Evolutionary conservation across 2,797 vertebrate species (phyloP).

Genomic region (Novumbra hubbsi): DNA sequence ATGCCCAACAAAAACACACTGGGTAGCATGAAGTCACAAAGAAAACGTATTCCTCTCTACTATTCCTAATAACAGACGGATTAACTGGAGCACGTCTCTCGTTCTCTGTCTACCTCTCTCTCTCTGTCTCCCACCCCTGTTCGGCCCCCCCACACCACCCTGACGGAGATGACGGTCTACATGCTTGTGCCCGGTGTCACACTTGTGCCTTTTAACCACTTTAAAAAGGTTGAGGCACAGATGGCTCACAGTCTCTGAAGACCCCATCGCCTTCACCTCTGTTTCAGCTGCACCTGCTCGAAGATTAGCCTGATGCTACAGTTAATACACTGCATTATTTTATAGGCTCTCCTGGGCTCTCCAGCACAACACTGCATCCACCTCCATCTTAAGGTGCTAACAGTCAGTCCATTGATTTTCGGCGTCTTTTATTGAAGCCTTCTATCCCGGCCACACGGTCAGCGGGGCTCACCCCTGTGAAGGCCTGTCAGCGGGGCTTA

Average conservation of each 20-base stretch:
- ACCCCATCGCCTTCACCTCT: conserved; percentile 56
- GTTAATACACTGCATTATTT: conserved; percentile 2
- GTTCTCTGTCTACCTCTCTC: conserved; percentile 10
- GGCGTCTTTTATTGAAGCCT: no score
- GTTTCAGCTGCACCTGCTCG: conserved; percentile 68
- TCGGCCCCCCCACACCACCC: conserved; percentile 44
- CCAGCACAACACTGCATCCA: no score
- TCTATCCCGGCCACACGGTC: no score
- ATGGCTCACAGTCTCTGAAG: conserved; percentile 72
- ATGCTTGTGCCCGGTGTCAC: conserved; percentile 67
- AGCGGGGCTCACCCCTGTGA: no score
- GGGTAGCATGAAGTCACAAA: neutral
- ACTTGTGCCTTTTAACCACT: conserved; percentile 67
- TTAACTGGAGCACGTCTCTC: conserved; percentile 17
- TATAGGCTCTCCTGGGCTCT: conserved; percentile 44
- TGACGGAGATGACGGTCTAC: conserved; percentile 53
- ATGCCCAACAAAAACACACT: no score
- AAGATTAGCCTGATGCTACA: conserved; percentile 60
- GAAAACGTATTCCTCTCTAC: neutral
- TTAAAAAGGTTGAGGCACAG: conserved; percentile 70
- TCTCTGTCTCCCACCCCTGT: conserved; percentile 31
- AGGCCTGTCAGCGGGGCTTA: no score
- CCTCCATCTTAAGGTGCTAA: no score
- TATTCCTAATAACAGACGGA: neutral
- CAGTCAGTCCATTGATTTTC: no score